A percentile compares a stretch with the other conserved stretches of the same genome.
phyloP scores from a whole-genome alignment of 2,888 invertebrate genomes.

The Eupithecia pulchellata region DNA sequence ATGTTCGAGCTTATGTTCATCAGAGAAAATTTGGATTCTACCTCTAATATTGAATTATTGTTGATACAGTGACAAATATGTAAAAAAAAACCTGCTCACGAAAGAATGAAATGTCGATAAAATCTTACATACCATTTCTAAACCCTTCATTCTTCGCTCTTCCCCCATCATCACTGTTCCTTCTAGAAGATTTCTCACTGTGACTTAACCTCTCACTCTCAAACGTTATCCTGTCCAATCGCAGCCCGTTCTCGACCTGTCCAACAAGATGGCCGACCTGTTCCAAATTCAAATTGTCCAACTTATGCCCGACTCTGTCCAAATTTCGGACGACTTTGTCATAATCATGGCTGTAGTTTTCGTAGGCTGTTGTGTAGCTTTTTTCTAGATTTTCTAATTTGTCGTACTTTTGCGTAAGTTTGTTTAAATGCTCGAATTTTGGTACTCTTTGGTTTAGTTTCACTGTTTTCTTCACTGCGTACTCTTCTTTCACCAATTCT shows the following conservation, averaged over 20 bases:
- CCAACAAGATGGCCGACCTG: slow-evolving; percentile 51
- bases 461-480: slow-evolving; percentile 56
- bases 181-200: slow-evolving; percentile 73
- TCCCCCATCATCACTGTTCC: slow-evolving; percentile 73
- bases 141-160: slow-evolving; percentile 55
- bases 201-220: slow-evolving; percentile 72
- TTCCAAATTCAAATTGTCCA: slow-evolving; percentile 33
- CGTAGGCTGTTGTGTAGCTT: slow-evolving; percentile 19
- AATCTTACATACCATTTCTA: slow-evolving; percentile 22
- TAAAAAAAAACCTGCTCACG: too few relatives aligned
- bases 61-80: not conserved
- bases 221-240: slow-evolving; percentile 67
- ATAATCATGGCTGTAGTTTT: slow-evolving; percentile 17
- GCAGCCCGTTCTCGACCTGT: slow-evolving; percentile 54
- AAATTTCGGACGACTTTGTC: slow-evolving; percentile 40
- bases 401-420: slow-evolving; percentile 40
- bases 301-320: slow-evolving; percentile 33
- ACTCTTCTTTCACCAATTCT: slow-evolving; percentile 54
- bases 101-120: not conserved
- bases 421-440: slow-evolving; percentile 49
- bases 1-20: too few relatives aligned
- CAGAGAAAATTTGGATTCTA: too few relatives aligned
- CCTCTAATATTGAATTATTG: too few relatives aligned
- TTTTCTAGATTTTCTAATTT: slow-evolving; percentile 29
- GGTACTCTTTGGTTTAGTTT: slow-evolving; percentile 57